Evolutionary conservation across 2,797 vertebrate genomes (phyloP), one percentile per base, ranked within the genome.

Genomic region (Neosilurus mollespiculum): DNA sequence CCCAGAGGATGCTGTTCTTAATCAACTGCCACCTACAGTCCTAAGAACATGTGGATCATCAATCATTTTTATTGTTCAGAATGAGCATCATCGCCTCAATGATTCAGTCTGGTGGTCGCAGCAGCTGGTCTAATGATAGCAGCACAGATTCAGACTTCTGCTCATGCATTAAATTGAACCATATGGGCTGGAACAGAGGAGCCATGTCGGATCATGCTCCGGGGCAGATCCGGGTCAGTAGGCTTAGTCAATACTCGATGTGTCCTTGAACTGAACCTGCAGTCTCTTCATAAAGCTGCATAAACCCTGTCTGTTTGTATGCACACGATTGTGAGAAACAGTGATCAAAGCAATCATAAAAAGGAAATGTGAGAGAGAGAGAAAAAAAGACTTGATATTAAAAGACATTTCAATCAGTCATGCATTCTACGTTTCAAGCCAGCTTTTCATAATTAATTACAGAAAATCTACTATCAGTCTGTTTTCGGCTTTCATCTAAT

Each of bases 401-500:
- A 43, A 30, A 26, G 61, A 53, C 18, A 64, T 62, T 86, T 85
- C 58, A 82, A 84, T 84, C 82, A 51, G 84, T 70, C 80, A 85
- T 58, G 59, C 53, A 51, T 64, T 24, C 37, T 0, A 12, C 24
- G 58, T 72, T 76, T 81, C 76, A 49, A 53, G 54, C 64, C 65
- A 78, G 62, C 71, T 70, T 54, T 56, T 81, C 49, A 67, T 79
- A 83, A 85, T 87, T 82, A 81, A 88, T 83, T 72, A 65, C 18
- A 26, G 73, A 53, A 79, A 34, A 81, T 81, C 59, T 69, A 53
- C 69, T 26, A 56, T 84, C 81, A 24, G 80, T 84, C 85, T 83
- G 82, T 84, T 53, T 81, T 81, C 16, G 71, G 82, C 80, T 81
- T 81, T 84, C 73, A 70, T 87, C 71, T 51, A 66, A 77, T 83